Evolutionary conservation across 2,113 vertebrate genomes (phyloP).

Genomic region (Rostratula benghalensis): DNA sequence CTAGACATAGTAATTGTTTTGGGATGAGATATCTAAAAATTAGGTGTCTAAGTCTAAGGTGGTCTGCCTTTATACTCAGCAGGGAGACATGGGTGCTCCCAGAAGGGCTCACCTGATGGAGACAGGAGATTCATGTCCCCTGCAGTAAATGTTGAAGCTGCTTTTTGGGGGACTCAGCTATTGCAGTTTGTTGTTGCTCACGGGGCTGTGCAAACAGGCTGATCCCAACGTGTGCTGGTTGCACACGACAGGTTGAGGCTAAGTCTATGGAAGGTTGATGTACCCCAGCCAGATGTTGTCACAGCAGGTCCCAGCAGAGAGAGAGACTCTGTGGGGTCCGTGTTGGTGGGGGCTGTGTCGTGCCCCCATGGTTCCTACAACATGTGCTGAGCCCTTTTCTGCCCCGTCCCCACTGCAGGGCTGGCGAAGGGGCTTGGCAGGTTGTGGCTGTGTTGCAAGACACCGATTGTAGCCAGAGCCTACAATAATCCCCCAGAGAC

Average conservation of each 20-base stretch:
- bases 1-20: background rate
- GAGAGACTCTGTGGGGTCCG: fast-evolving
- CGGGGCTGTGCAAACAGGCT: background rate
- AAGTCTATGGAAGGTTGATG: background rate
- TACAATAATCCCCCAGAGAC: background rate
- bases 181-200: background rate
- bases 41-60: background rate
- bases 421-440: background rate
- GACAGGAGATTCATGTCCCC: background rate
- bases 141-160: background rate
- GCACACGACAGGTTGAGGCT: background rate
- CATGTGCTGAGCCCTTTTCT: background rate
- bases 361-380: background rate
- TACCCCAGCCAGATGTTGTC: background rate
- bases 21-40: background rate
- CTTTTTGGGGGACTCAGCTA: background rate
- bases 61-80: background rate
- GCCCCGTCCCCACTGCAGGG: background rate
- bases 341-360: background rate
- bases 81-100: background rate
- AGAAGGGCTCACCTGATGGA: background rate
- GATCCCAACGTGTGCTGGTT: background rate
- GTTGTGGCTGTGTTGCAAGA: background rate
- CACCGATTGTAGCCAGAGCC: background rate
- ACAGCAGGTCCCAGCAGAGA: background rate